phyloP scores from a whole-genome alignment of 2,888 invertebrate species.

The Ormyrus thymus region DNA sequence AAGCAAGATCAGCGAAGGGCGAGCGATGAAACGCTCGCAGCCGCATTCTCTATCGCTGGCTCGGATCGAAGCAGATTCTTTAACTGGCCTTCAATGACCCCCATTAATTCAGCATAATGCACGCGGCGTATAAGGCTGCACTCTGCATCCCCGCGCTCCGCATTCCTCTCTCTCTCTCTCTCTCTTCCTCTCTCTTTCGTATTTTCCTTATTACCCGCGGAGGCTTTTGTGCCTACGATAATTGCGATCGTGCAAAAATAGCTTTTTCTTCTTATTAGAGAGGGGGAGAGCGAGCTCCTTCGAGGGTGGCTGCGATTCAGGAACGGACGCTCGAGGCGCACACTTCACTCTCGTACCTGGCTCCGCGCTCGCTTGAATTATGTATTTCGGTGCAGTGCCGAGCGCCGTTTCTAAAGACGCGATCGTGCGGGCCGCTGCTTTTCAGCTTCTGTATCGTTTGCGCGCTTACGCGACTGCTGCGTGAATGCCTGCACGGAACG shows the following conservation, averaged over 20 bases:
- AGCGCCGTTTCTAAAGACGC: constrained; percentile 37
- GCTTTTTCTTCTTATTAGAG: constrained; percentile 5
- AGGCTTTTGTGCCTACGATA: constrained; percentile 25
- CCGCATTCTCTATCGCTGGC: constrained; percentile 44
- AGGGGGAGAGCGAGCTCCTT: background rate
- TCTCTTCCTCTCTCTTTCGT: constrained; percentile 20
- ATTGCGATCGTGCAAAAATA: constrained; percentile 41
- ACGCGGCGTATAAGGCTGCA: background rate
- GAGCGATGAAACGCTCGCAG: constrained; percentile 10
- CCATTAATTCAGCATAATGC: constrained; percentile 51
- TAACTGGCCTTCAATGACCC: constrained; percentile 49
- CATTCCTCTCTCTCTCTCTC: background rate
- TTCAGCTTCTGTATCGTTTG: constrained; percentile 25
- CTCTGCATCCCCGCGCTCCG: background rate
- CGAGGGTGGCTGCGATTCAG: background rate
- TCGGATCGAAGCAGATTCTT: constrained; percentile 48
- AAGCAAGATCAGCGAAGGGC: background rate
- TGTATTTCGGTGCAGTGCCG: constrained; percentile 15
- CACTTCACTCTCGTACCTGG: too few species aligned
- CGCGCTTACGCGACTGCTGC: background rate
- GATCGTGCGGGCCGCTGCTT: constrained; percentile 31
- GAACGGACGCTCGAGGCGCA: too few species aligned
- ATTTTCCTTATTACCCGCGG: constrained; percentile 30
- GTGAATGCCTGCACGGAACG: too few species aligned
- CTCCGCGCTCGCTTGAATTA: constrained; percentile 25